phyloP scores from a whole-genome alignment of 1,140 invertebrate species.

The Gerris buenoi region DNA sequence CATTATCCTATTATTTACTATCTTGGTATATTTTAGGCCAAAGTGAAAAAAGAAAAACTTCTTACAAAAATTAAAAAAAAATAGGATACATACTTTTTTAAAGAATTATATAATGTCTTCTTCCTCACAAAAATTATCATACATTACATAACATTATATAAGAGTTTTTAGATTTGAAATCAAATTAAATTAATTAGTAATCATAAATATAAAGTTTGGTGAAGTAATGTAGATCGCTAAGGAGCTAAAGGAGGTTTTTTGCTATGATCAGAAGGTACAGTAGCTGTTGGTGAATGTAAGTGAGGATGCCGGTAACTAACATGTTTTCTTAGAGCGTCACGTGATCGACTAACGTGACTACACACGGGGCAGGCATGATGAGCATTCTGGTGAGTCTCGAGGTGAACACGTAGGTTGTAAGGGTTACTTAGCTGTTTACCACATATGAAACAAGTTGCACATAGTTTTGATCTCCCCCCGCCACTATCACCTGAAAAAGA shows the following conservation, averaged over 20 bases:
- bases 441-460: constrained; percentile 66
- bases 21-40: too few species aligned
- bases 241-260: neutral
- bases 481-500: neutral
- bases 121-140: too few species aligned
- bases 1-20: too few species aligned
- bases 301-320: constrained; percentile 65
- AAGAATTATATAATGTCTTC: too few species aligned
- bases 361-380: constrained; percentile 66
- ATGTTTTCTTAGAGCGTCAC: constrained; percentile 73
- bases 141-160: too few species aligned
- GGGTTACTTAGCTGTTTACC: constrained; percentile 76
- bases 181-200: too few species aligned
- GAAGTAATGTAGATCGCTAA: neutral
- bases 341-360: constrained; percentile 64
- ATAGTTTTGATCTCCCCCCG: constrained; percentile 32
- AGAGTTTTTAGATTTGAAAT: too few species aligned
- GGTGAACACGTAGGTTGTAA: constrained; percentile 74
- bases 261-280: neutral
- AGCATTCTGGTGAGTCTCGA: constrained; percentile 75
- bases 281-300: constrained; percentile 27
- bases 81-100: too few species aligned
- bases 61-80: too few species aligned
- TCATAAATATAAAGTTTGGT: too few species aligned
- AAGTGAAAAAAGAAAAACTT: too few species aligned